A percentile compares a stretch with the other conserved stretches of the same genome.
Evolutionary conservation across 2,797 vertebrate genomes (phyloP).

Genomic region (Anguilla marmorata): DNA sequence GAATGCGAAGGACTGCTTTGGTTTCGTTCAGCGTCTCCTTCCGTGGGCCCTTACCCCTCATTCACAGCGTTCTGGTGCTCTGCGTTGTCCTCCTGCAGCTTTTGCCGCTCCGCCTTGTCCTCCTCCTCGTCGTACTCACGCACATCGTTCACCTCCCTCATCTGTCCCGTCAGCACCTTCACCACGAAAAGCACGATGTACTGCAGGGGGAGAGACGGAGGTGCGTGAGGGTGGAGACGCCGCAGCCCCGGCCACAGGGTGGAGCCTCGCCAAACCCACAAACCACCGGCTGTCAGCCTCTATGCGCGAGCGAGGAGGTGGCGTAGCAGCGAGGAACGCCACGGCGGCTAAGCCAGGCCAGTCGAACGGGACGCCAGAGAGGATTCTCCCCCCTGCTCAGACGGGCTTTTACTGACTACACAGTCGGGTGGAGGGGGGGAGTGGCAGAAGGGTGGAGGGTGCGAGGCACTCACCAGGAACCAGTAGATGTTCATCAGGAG

Average conservation of each 20-base stretch:
- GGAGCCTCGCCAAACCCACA: neutral
- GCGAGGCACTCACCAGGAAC: slow-evolving; percentile 85
- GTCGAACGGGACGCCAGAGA: neutral
- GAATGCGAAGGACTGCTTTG: neutral
- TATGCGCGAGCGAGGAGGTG: neutral
- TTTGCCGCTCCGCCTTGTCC: neutral
- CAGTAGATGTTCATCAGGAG: slow-evolving; percentile 97
- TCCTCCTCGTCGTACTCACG: slow-evolving; percentile 85
- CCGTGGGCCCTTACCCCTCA: slow-evolving; percentile 57
- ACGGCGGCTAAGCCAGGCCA: neutral
- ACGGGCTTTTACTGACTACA: neutral
- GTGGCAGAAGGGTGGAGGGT: neutral
- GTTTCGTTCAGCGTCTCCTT: neutral
- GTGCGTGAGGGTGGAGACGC: neutral
- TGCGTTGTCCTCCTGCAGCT: slow-evolving; percentile 49
- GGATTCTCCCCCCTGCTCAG: neutral
- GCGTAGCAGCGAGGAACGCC: neutral
- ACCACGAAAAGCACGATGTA: slow-evolving; percentile 89
- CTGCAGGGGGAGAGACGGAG: slow-evolving; percentile 56
- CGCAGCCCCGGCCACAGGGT: neutral
- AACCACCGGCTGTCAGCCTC: neutral
- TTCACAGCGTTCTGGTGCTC: slow-evolving; percentile 67
- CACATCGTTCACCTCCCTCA: slow-evolving; percentile 87
- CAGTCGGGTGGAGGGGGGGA: neutral
- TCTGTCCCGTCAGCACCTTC: slow-evolving; percentile 85